Percentiles rank a stretch among this genome's conserved stretches.
These are phyloP conservation scores for Phortica okadai DNA, from an alignment of 2,888 invertebrate genomes.

Conservation along the genomic window DNA sequence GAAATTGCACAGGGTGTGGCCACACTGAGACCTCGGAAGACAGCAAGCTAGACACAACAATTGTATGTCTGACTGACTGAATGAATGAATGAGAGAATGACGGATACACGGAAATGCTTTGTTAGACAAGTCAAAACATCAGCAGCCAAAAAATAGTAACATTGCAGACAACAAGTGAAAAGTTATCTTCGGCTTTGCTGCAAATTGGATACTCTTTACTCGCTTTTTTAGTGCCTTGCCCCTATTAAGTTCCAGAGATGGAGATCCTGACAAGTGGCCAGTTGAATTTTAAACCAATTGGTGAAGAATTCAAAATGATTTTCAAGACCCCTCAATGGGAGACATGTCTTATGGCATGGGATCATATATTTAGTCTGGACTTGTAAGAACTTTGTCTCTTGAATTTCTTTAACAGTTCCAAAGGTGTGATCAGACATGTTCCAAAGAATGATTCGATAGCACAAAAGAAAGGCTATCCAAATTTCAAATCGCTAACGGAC, in stretches of 20 bases:
- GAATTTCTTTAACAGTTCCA: no score
- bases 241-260: not conserved
- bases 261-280: no score
- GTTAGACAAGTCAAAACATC: conserved; percentile 8
- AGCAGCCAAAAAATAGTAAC: not conserved
- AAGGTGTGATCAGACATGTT: no score
- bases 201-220: not conserved
- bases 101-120: not conserved
- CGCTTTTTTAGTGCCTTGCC: not conserved
- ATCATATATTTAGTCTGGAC: no score
- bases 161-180: not conserved
- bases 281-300: no score
- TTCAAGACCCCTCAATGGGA: no score
- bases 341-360: no score
- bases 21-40: not conserved
- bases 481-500: no score
- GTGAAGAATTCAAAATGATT: no score
- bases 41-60: not conserved
- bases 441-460: no score
- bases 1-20: not conserved
- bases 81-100: not conserved
- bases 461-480: no score
- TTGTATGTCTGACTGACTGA: not conserved
- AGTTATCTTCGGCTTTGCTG: not conserved
- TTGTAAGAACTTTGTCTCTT: no score